phyloP scores from a whole-genome alignment of 1,140 invertebrate genomes.

The Cydia amplana region DNA sequence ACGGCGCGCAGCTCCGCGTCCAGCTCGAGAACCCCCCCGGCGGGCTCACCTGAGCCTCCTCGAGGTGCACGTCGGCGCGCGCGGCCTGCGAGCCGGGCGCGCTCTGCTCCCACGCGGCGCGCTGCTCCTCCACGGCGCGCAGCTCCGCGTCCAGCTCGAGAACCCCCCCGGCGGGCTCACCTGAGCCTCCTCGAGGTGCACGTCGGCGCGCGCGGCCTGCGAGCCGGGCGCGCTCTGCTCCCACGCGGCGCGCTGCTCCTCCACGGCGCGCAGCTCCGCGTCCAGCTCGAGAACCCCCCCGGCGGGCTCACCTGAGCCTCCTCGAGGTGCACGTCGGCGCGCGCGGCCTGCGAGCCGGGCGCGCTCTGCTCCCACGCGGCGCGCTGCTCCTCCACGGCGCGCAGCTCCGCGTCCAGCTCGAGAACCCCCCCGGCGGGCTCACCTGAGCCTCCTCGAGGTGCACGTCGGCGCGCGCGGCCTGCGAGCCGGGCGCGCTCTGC shows the following conservation, averaged over 20 bases:
- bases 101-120: slow-evolving; percentile 91
- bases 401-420: slow-evolving; percentile 85
- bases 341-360: slow-evolving; percentile 90
- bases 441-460: slow-evolving; percentile 84
- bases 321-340: slow-evolving; percentile 92
- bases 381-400: slow-evolving; percentile 88
- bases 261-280: slow-evolving; percentile 92
- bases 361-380: slow-evolving; percentile 92
- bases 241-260: slow-evolving; percentile 88
- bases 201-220: slow-evolving; percentile 91
- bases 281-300: slow-evolving; percentile 34
- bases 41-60: slow-evolving; percentile 85
- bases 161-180: slow-evolving; percentile 81
- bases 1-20: slow-evolving; percentile 46
- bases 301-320: slow-evolving; percentile 85
- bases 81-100: slow-evolving; percentile 91
- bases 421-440: slow-evolving; percentile 51
- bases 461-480: too few relatives aligned
- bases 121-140: slow-evolving; percentile 87
- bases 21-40: too few relatives aligned
- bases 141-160: slow-evolving; percentile 84
- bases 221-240: slow-evolving; percentile 92
- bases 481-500: too few relatives aligned
- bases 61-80: slow-evolving; percentile 94
- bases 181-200: slow-evolving; percentile 90